These are phyloP conservation scores for Eledona agricola DNA, from an alignment of 2,888 invertebrate species.

Conservation along the genomic window DNA sequence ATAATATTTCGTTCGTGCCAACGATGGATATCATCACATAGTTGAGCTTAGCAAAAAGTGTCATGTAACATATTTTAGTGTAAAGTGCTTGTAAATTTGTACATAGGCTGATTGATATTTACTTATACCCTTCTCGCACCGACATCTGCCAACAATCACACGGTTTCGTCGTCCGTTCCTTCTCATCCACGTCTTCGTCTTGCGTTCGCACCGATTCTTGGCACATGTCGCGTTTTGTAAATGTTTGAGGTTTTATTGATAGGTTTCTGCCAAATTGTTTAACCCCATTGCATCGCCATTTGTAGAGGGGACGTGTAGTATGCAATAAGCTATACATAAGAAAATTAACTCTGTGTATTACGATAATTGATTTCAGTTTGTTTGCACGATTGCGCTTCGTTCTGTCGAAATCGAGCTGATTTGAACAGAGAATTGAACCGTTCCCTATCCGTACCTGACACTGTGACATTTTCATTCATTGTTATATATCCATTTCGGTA, in stretches of 20 bases:
- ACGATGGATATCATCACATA: conserved; percentile 49
- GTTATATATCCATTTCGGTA: conserved; percentile 42
- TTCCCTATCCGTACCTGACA: conserved; percentile 61
- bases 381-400: conserved; percentile 7
- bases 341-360: conserved; percentile 38
- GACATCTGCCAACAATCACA: conserved; percentile 34
- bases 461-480: conserved; percentile 50
- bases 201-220: conserved; percentile 31
- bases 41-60: conserved; percentile 54
- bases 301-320: conserved; percentile 59
- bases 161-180: conserved; percentile 11
- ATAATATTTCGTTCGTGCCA: conserved; percentile 59
- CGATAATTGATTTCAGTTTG: conserved; percentile 24
- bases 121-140: conserved; percentile 38
- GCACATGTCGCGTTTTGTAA: conserved; percentile 47
- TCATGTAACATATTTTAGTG: conserved; percentile 60
- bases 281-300: conserved; percentile 51
- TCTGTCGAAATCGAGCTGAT: conserved; percentile 8
- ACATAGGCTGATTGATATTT: conserved; percentile 57
- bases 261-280: conserved; percentile 54
- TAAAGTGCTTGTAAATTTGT: conserved; percentile 61
- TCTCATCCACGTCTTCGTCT: conserved; percentile 22
- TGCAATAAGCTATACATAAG: conserved; percentile 56
- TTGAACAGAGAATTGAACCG: conserved; percentile 44
- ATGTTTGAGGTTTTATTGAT: conserved; percentile 56